Evolutionary conservation across 2,797 vertebrate genomes (phyloP), one percentile per base, ranked within the genome.

Genomic region (Anolis apletophallus): DNA sequence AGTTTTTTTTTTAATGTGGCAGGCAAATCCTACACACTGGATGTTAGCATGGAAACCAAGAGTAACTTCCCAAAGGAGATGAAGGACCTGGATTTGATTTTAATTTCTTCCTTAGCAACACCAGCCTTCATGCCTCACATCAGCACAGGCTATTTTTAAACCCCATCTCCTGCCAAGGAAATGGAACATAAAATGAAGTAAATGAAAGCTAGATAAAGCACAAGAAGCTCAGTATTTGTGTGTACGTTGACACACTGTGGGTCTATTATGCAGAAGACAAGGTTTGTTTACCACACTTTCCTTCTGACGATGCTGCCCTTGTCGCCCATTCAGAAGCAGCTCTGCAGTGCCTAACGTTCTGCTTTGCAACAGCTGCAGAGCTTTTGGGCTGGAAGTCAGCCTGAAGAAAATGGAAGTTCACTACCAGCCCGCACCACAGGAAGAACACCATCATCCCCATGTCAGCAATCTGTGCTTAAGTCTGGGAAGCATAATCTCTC

Each of bases 61-160:
- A 87, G 73, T 32, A 81, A 79, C 83, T 90, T 88, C 89, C 90
- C 32, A 74, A 91, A 88, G 93, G 81, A 91, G 88, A 92, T 54
- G 52, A 86, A 88, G 93, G 93, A 86, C 91, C 94, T 89, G 92
- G 90, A 91, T 94, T 94, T 88, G 92, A 92, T 89, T 94, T 81
- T 88, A 89, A 93, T 91, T 92, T 94, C 90, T 96, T 92, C 91
- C 95, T 91, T 96, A 94, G 95, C 95, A 96, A 96, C 95, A 86
- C 92, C 88, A 78, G 88, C 91, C 93, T 74, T 88, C 93, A 90
- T 91, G 91, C 92, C 88, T 91, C 89, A 81, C 90, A 91, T 95
- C 91, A 91, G 93, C 93, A 88, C 90, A 88, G 83, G 93, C 93
- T 95, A 95, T 95, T 94, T 95, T 93, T 94, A 94, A 94, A 93